These are phyloP conservation scores for Bugulina stolonifera DNA, from an alignment of 2,888 invertebrate genomes.

Conservation along the genomic window DNA sequence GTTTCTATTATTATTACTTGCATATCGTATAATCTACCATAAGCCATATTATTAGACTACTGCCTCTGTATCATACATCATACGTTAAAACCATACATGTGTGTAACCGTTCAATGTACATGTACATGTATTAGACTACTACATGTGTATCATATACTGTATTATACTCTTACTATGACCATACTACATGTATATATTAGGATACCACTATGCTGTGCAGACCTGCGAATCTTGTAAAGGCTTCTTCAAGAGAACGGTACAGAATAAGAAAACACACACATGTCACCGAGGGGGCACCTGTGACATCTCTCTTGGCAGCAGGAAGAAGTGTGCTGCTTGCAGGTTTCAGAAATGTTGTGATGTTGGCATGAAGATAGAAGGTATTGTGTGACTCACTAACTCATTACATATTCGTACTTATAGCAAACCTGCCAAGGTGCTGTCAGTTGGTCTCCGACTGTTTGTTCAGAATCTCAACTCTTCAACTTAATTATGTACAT, in stretches of 20 bases:
- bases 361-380: conserved; percentile 94
- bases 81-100: no score
- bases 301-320: conserved; percentile 82
- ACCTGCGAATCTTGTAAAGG: conserved; percentile 97
- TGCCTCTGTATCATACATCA: no score
- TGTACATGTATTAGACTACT: no score
- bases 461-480: no score
- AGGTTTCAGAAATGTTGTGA: conserved; percentile 90
- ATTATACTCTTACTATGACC: not conserved
- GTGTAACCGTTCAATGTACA: no score
- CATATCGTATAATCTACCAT: no score
- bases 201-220: conserved; percentile 96
- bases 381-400: no score
- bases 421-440: not conserved
- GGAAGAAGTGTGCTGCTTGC: conserved; percentile 95
- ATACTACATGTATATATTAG: conserved; percentile 31
- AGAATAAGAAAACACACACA: conserved; percentile 93
- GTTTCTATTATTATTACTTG: no score
- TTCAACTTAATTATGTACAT: no score
- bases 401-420: no score
- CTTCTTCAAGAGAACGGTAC: conserved; percentile 96
- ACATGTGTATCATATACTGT: not conserved
- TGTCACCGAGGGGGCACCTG: conserved; percentile 65
- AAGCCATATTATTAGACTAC: no score
- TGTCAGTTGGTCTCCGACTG: no score